Evolutionary conservation across 2,888 invertebrate species (phyloP).

Genomic region (Dascillus cervinus): DNA sequence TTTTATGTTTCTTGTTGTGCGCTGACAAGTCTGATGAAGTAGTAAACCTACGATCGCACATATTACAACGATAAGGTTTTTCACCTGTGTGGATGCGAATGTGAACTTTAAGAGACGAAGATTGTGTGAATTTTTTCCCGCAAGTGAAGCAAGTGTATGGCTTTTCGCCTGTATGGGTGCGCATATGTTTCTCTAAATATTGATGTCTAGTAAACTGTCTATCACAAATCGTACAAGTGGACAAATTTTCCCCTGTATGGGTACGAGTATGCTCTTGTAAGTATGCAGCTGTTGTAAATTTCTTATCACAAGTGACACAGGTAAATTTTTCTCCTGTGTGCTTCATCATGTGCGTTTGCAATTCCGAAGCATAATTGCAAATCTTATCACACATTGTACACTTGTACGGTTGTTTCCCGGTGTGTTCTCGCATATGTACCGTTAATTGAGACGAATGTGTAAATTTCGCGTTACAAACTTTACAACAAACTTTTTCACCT

Average conservation of each 20-base stretch:
- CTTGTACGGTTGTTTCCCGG: constrained; percentile 38
- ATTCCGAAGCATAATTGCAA: constrained; percentile 34
- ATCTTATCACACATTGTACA: constrained; percentile 38
- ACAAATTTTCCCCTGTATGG: constrained; percentile 39
- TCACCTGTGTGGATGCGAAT: constrained; percentile 37
- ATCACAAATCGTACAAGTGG: constrained; percentile 37
- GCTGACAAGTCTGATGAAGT: constrained; percentile 35
- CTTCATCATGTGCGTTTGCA: constrained; percentile 34
- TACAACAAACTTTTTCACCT: constrained; percentile 32
- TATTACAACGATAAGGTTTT: constrained; percentile 34
- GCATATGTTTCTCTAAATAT: constrained; percentile 45
- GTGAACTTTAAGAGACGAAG: constrained; percentile 37
- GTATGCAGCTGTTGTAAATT: constrained; percentile 34
- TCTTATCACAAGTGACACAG: constrained; percentile 34
- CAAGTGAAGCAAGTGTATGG: constrained; percentile 36
- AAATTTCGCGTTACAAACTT: constrained; percentile 34
- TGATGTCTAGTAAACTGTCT: constrained; percentile 49
- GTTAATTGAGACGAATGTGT: constrained; percentile 39
- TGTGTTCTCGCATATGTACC: constrained; percentile 39
- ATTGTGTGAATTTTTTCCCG: constrained; percentile 37
- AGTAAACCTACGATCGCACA: constrained; percentile 35
- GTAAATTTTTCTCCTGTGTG: constrained; percentile 35
- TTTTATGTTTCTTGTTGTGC: constrained; percentile 36
- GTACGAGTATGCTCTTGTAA: constrained; percentile 30
- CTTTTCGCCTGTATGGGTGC: constrained; percentile 46